phyloP scores from a whole-genome alignment of 2,113 vertebrate genomes.

The Nothobranchius furzeri region DNA sequence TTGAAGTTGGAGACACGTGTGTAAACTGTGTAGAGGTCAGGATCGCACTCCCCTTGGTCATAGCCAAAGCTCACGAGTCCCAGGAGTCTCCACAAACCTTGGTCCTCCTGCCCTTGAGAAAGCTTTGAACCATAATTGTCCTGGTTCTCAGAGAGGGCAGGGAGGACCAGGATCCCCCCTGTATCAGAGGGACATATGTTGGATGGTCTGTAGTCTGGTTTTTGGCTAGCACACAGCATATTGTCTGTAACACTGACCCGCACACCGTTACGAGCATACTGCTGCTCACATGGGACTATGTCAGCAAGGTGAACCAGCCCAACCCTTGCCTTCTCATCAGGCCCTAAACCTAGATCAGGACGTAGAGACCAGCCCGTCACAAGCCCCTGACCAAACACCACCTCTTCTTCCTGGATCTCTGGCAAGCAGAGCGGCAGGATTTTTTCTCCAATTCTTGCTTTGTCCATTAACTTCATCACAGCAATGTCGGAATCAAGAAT shows the following conservation, averaged over 20 bases:
- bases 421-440: constrained; percentile 92
- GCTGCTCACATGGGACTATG: constrained; percentile 89
- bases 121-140: constrained; percentile 15
- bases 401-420: constrained; percentile 72
- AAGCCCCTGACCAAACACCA: constrained; percentile 75
- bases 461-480: constrained; percentile 91
- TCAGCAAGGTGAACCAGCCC: constrained; percentile 86
- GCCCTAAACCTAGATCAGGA: constrained; percentile 72
- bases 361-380: constrained; percentile 92
- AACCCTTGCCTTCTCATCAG: constrained; percentile 84
- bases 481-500: constrained; percentile 93
- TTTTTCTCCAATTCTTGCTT: constrained; percentile 88
- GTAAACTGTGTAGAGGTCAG: constrained; percentile 91
- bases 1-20: constrained; percentile 89
- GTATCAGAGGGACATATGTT: constrained; percentile 96
- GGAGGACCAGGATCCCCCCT: constrained; percentile 88
- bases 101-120: constrained; percentile 67
- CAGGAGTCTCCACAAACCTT: constrained; percentile 86
- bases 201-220: constrained; percentile 77
- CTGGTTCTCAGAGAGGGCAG: constrained; percentile 51
- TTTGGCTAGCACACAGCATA: constrained; percentile 91
- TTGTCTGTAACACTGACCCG: constrained; percentile 92
- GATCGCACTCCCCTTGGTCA: constrained; percentile 88
- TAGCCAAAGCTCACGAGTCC: constrained; percentile 97
- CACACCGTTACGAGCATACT: constrained; percentile 88